Conservation (phyloP, 2,797 vertebrate genomes). For the Gambelia wislizenii region DNA sequence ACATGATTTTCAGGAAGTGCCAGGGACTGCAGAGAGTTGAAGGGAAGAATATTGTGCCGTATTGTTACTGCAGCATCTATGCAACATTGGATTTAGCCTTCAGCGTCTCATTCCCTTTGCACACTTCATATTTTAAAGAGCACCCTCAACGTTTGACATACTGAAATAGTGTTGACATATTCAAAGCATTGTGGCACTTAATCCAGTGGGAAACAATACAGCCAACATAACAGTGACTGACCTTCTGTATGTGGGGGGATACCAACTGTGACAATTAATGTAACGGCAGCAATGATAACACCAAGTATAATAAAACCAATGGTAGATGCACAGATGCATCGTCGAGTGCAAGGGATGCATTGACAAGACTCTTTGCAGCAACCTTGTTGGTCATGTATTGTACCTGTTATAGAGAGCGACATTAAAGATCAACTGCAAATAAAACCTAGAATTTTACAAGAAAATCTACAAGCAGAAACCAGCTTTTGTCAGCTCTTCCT, state of each 20-base stretch:
- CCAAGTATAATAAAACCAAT: slow-evolving; percentile 60
- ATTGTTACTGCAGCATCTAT: too few relatives aligned
- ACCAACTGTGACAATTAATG: slow-evolving; percentile 48
- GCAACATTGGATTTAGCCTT: neutral
- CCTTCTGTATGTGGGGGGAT: slow-evolving; percentile 67
- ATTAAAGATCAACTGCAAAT: neutral
- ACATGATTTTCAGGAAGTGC: neutral
- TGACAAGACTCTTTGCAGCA: slow-evolving; percentile 2
- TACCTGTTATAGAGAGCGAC: neutral
- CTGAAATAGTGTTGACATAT: neutral
- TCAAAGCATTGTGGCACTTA: too few relatives aligned
- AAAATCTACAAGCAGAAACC: neutral
- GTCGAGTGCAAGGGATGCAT: slow-evolving; percentile 46
- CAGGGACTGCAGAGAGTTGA: neutral
- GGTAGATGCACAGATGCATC: slow-evolving; percentile 56
- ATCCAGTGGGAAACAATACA: too few relatives aligned
- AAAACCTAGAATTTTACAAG: neutral
- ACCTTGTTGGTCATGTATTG: slow-evolving; percentile 34
- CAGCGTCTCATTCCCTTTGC: neutral
- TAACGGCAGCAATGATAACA: neutral
- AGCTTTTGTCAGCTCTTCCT: neutral
- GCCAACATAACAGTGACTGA: slow-evolving; percentile 44
- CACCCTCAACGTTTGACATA: neutral
- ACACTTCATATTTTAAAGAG: neutral
- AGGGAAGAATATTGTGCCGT: neutral